Conservation (phyloP, 35 echinoderm and acorn worm genomes). For the Strongylocentrotus purpuratus region DNA sequence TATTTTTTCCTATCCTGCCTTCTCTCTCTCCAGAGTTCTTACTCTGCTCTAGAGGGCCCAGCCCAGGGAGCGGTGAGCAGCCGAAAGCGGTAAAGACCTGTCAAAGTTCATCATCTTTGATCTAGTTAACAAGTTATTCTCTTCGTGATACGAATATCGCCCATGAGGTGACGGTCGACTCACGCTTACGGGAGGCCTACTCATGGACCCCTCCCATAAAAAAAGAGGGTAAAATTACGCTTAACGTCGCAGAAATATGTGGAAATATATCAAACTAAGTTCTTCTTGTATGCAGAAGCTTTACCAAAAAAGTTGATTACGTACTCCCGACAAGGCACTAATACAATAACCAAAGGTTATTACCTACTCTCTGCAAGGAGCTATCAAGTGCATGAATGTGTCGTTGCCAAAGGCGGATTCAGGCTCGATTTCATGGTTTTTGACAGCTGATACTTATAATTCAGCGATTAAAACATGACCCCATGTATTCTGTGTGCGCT, state of each 20-base stretch:
- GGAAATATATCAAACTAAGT: background rate
- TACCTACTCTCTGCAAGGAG: background rate
- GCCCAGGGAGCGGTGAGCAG: background rate
- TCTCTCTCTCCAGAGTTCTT: background rate
- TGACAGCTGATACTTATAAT: conserved; percentile 18
- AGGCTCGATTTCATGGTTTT: conserved; percentile 2
- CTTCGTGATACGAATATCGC: background rate
- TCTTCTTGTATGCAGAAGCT: background rate
- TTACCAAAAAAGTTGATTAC: background rate
- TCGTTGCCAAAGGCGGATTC: background rate
- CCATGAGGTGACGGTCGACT: conserved; percentile 7
- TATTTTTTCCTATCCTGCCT: background rate
- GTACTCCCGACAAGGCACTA: background rate
- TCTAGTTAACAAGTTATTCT: conserved; percentile 41
- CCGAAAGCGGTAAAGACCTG: background rate
- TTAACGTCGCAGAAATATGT: conserved; percentile 2
- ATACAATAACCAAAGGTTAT: too few relatives aligned
- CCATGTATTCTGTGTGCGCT: background rate
- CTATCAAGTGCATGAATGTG: background rate
- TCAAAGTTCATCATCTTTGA: conserved; percentile 20
- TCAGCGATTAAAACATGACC: conserved; percentile 9
- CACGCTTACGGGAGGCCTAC: background rate
- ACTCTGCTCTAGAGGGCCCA: background rate
- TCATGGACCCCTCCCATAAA: background rate
- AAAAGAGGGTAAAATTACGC: background rate